Conservation (phyloP, 2,113 vertebrate genomes). For the Anarhynchus alexandrinus region DNA sequence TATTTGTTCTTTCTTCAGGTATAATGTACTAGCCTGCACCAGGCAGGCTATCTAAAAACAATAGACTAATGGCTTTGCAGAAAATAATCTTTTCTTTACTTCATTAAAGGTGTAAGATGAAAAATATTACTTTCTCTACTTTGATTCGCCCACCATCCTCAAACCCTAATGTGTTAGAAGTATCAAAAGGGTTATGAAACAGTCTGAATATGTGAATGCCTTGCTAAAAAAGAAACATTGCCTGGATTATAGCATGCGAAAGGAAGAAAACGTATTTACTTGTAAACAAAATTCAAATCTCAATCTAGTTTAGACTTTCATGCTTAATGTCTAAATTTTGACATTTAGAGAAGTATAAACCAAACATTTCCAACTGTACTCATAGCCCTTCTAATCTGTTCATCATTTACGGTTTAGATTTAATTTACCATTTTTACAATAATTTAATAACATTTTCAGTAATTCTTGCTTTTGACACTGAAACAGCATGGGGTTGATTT, state of each 20-base stretch:
- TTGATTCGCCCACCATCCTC: not conserved
- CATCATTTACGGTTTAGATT: constrained; percentile 1
- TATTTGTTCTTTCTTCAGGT: not conserved
- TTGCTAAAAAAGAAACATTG: not conserved
- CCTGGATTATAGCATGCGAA: not conserved
- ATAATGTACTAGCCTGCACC: not conserved
- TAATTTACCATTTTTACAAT: constrained; percentile 23
- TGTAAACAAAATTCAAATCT: not conserved
- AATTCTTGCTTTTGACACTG: constrained; percentile 46
- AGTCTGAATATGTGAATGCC: not conserved
- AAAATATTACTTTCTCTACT: not conserved
- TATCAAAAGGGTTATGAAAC: not conserved
- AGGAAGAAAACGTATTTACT: not conserved
- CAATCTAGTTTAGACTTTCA: not conserved
- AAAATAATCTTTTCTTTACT: not conserved
- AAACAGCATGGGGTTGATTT: constrained; percentile 53
- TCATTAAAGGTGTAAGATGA: not conserved
- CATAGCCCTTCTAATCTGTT: constrained; percentile 15
- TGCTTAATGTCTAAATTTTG: not conserved
- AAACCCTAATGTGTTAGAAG: not conserved
- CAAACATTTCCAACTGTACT: not conserved
- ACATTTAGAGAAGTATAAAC: not conserved
- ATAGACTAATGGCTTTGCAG: not conserved
- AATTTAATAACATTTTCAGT: constrained; percentile 31
- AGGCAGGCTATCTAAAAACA: not conserved